Percentiles rank a stretch among this genome's conserved stretches.
These are phyloP conservation scores for Carapus acus DNA, from an alignment of 2,797 vertebrate genomes.

Conservation along the genomic window DNA sequence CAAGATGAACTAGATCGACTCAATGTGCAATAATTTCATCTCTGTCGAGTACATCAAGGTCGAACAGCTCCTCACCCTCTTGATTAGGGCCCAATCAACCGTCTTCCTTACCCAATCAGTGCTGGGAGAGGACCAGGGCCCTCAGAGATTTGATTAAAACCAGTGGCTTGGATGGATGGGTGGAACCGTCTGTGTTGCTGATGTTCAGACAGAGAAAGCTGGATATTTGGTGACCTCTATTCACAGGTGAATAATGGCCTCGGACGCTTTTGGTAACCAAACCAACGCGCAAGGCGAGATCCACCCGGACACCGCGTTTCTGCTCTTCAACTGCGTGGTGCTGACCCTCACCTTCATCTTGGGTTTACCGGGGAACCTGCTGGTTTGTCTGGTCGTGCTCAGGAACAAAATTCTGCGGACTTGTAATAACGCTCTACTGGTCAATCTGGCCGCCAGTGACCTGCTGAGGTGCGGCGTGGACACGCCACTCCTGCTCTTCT, in stretches of 20 bases:
- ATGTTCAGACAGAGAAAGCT: neutral
- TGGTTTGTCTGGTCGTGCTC: conserved; percentile 61
- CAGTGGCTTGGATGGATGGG: conserved; percentile 5
- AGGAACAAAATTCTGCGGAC: conserved; percentile 56
- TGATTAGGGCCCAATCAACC: conserved; percentile 57
- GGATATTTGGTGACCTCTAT: neutral
- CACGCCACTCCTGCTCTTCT: conserved; percentile 55
- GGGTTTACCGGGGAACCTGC: conserved; percentile 55
- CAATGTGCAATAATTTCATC: conserved; percentile 9
- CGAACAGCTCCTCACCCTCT: conserved; percentile 31
- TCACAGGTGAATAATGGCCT: conserved; percentile 16
- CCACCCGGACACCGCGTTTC: conserved; percentile 1
- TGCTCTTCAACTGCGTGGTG: conserved; percentile 51
- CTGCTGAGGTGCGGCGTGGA: conserved; percentile 61
- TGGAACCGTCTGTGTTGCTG: conserved; percentile 1
- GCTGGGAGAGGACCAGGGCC: conserved; percentile 16
- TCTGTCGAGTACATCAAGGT: conserved; percentile 40
- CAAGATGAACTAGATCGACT: conserved; percentile 3
- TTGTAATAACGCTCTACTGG: conserved; percentile 54
- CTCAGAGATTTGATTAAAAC: conserved; percentile 20
- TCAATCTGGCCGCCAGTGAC: conserved; percentile 60
- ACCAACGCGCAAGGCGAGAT: neutral
- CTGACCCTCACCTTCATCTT: conserved; percentile 40
- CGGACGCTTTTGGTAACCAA: conserved; percentile 23
- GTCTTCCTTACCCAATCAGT: conserved; percentile 37